Percentiles rank a stretch among this genome's conserved stretches.
Conservation (phyloP, 2,113 vertebrate species). For the Xiphorhynchus elegans region DNA sequence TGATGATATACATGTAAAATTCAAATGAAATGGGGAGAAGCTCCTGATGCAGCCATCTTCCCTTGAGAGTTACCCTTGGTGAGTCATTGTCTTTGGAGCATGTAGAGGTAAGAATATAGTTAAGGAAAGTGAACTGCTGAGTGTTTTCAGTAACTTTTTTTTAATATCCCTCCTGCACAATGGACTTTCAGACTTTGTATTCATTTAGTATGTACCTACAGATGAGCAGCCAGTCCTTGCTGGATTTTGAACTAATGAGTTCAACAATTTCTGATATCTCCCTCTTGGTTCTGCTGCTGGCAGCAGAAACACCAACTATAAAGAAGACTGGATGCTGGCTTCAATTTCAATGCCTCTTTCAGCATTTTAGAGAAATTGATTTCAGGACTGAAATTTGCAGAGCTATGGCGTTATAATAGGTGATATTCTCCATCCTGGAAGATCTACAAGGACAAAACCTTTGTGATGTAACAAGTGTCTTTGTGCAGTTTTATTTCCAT, state of each 20-base stretch:
- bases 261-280: conserved; percentile 41
- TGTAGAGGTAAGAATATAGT: not conserved
- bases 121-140: not conserved
- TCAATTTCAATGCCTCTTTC: not conserved
- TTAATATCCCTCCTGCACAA: not conserved
- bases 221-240: conserved; percentile 37
- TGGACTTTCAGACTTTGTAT: conserved; percentile 37
- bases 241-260: conserved; percentile 35
- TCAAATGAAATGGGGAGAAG: not conserved
- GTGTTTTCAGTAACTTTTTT: not conserved
- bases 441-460: not conserved
- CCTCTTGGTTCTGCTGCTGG: conserved; percentile 40
- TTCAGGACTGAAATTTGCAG: not conserved
- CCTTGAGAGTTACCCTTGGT: not conserved
- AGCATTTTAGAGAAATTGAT: not conserved
- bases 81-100: not conserved
- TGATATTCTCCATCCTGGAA: not conserved
- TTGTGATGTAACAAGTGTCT: not conserved
- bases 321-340: conserved; percentile 12
- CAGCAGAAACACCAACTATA: not conserved
- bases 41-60: not conserved
- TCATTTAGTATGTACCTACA: not conserved
- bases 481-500: not conserved
- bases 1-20: not conserved
- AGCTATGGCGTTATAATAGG: not conserved